Percentiles rank a stretch among this genome's conserved stretches.
These are phyloP conservation scores for Linurgus olivaceus DNA, from an alignment of 2,797 vertebrate genomes.

Conservation along the genomic window DNA sequence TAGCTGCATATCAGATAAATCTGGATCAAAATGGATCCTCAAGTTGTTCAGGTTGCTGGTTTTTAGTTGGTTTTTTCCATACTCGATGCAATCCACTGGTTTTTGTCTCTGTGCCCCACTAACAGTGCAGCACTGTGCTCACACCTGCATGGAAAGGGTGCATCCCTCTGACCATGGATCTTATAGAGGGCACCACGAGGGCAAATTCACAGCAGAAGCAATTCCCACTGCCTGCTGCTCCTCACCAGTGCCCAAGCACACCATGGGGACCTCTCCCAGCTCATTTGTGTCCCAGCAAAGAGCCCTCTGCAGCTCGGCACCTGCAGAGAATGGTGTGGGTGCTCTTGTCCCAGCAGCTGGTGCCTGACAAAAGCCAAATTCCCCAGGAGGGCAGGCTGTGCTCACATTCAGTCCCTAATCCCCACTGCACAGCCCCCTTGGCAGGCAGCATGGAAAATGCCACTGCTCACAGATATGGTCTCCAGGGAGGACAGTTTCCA, in stretches of 20 bases:
- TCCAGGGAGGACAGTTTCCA: slow-evolving; percentile 57
- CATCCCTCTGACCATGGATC: not conserved
- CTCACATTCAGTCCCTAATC: not conserved
- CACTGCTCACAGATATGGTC: slow-evolving; percentile 14
- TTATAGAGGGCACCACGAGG: accelerated
- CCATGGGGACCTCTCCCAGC: not conserved
- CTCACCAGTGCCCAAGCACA: not conserved
- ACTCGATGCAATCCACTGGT: not conserved
- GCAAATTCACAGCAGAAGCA: not conserved
- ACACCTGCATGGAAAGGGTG: accelerated
- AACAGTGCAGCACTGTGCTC: not conserved
- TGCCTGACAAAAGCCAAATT: not conserved
- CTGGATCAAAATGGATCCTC: not conserved
- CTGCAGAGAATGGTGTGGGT: not conserved
- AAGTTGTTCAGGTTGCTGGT: not conserved
- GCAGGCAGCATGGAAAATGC: slow-evolving; percentile 50
- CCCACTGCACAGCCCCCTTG: not conserved
- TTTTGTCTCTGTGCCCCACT: not conserved
- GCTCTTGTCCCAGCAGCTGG: not conserved
- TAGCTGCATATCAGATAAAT: not conserved
- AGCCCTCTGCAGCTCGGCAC: not conserved
- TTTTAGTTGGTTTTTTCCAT: not conserved
- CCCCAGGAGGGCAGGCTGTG: not conserved
- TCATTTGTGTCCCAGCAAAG: not conserved
- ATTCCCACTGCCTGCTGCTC: not conserved